Evolutionary conservation across 2,888 invertebrate species (phyloP).

Genomic region (Clistopyga incitator): DNA sequence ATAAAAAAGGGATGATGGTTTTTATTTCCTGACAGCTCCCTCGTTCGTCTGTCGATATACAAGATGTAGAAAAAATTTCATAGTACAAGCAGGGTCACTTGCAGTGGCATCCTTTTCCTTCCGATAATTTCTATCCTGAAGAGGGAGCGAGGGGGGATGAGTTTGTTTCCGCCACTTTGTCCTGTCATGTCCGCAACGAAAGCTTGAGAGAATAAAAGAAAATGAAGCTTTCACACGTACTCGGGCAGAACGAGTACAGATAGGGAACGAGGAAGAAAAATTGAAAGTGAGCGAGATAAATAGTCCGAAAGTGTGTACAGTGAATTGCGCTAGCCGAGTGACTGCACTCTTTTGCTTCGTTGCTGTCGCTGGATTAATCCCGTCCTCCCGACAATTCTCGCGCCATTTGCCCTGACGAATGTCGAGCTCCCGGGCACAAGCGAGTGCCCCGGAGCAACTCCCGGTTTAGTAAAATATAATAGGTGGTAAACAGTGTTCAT

Average conservation of each 20-base stretch:
- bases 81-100: slow-evolving; percentile 14
- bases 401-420: slow-evolving; percentile 69
- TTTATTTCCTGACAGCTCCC: slow-evolving; percentile 47
- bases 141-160: slow-evolving; percentile 7
- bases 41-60: slow-evolving; percentile 48
- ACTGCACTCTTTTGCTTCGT: slow-evolving; percentile 54
- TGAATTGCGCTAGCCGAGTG: slow-evolving; percentile 50
- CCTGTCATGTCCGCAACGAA: slow-evolving; percentile 2
- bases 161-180: slow-evolving; percentile 15
- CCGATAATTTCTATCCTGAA: slow-evolving; percentile 14
- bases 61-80: slow-evolving; percentile 42
- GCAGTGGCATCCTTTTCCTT: slow-evolving; percentile 4
- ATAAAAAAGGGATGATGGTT: slow-evolving; percentile 62
- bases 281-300: slow-evolving; percentile 51
- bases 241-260: slow-evolving; percentile 19
- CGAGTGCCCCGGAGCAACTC: slow-evolving; percentile 55
- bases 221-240: slow-evolving; percentile 3
- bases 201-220: neutral
- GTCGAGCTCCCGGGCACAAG: slow-evolving; percentile 56
- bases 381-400: slow-evolving; percentile 66
- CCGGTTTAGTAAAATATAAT: slow-evolving; percentile 70
- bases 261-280: slow-evolving; percentile 40
- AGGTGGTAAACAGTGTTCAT: slow-evolving; percentile 72
- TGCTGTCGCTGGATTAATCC: slow-evolving; percentile 65
- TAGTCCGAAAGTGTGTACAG: slow-evolving; percentile 58